A percentile compares a stretch with the other conserved stretches of the same genome.
Conservation (phyloP, 2,113 vertebrate genomes). For the Melanerpes formicivorus region DNA sequence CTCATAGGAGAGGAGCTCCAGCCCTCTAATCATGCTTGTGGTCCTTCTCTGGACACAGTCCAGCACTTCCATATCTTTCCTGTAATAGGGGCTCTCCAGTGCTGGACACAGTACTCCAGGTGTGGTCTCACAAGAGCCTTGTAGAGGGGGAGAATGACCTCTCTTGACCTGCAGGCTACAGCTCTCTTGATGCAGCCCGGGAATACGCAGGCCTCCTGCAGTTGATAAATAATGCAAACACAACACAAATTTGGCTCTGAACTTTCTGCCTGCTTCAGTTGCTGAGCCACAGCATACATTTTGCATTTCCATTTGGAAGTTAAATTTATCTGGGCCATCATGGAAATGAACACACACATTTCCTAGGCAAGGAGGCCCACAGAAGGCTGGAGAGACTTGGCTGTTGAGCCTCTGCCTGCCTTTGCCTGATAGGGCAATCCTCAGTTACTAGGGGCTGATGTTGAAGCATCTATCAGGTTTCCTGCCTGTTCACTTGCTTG, state of each 20-base stretch:
- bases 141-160: no score
- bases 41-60: no score
- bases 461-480: conserved; percentile 14
- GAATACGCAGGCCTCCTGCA: not conserved
- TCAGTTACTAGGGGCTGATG: not conserved
- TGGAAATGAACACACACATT: not conserved
- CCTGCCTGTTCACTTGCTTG: not conserved
- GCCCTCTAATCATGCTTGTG: no score
- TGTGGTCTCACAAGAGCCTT: no score
- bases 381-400: not conserved
- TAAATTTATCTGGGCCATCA: not conserved
- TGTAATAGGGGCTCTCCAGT: no score
- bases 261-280: not conserved
- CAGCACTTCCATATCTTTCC: no score
- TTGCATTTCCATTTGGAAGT: conserved; percentile 37
- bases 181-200: no score
- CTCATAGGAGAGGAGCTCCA: no score
- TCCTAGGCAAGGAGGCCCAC: not conserved
- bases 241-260: not conserved
- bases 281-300: not conserved
- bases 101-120: no score
- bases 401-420: not conserved
- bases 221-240: not conserved
- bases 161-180: no score
- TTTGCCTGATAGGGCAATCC: not conserved